A percentile compares a stretch with the other conserved stretches of the same genome.
These are phyloP conservation scores for Leptobrachium ailaonicum DNA, from an alignment of 2,113 vertebrate genomes.

Conservation along the genomic window DNA sequence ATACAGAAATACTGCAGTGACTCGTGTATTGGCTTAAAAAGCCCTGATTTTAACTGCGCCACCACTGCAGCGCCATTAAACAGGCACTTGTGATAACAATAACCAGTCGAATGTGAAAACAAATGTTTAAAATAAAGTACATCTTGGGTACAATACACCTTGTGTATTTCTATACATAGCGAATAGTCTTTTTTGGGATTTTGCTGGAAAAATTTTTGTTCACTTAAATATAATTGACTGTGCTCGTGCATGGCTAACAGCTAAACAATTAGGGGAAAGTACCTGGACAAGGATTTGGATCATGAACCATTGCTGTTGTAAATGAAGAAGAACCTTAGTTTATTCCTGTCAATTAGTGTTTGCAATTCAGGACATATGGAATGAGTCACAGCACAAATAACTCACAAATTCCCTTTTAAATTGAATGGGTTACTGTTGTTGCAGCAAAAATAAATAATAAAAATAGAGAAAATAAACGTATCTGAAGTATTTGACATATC, in stretches of 20 bases:
- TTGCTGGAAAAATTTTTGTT: background rate
- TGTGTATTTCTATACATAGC: no score
- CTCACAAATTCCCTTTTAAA: background rate
- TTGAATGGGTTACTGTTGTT: background rate
- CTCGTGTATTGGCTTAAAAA: no score
- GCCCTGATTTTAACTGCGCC: no score
- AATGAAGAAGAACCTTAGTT: background rate
- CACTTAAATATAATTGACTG: background rate
- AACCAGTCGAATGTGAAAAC: no score
- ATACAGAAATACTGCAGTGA: no score
- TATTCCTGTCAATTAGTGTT: background rate
- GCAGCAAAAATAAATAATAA: background rate
- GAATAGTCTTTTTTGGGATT: no score
- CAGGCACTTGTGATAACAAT: no score
- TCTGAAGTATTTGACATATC: constrained; percentile 34
- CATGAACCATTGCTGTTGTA: background rate
- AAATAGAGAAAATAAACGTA: constrained; percentile 1
- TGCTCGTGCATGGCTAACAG: background rate
- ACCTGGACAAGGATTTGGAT: background rate
- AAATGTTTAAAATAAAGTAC: no score
- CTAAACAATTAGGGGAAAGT: background rate
- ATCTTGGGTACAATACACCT: no score
- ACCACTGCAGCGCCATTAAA: no score
- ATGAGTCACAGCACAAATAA: background rate
- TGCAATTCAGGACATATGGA: background rate